These are phyloP conservation scores for Drosophila emarginata DNA, from an alignment of 2,888 invertebrate genomes.

Conservation along the genomic window DNA sequence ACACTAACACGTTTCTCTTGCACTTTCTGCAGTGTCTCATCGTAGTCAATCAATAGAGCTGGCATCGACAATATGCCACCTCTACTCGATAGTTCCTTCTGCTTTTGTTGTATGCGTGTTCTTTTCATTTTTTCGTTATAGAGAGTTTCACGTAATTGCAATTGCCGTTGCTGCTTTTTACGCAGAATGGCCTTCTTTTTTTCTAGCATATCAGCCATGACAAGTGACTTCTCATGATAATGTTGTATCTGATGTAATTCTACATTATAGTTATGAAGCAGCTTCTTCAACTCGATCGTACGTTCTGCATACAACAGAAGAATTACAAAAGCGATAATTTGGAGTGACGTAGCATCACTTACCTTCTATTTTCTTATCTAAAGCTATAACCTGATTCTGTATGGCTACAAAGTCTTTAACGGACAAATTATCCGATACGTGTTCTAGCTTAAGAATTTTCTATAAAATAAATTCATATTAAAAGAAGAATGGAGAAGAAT, in stretches of 20 bases:
- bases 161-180: slow-evolving; percentile 9
- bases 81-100: slow-evolving; percentile 61
- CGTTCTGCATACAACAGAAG: slow-evolving; percentile 58
- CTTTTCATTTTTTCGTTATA: slow-evolving; percentile 63
- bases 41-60: slow-evolving; percentile 75
- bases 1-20: slow-evolving; percentile 31
- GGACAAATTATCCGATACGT: slow-evolving; percentile 69
- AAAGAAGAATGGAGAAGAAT: no score
- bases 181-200: slow-evolving; percentile 11
- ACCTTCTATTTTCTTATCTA: slow-evolving; percentile 80
- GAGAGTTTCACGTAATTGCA: slow-evolving; percentile 49
- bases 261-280: slow-evolving; percentile 59
- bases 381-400: slow-evolving; percentile 70
- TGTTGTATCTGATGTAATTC: slow-evolving; percentile 75
- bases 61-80: slow-evolving; percentile 78
- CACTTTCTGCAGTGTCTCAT: slow-evolving; percentile 57
- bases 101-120: slow-evolving; percentile 48
- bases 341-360: background rate
- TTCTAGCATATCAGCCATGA: slow-evolving; percentile 42
- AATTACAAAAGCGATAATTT: no score
- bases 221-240: slow-evolving; percentile 71
- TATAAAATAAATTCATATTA: slow-evolving; percentile 35
- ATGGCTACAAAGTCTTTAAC: slow-evolving; percentile 72
- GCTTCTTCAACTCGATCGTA: slow-evolving; percentile 65
- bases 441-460: slow-evolving; percentile 70